These are phyloP conservation scores for Cerastis rubricosa DNA, from an alignment of 2,888 invertebrate genomes.

Conservation along the genomic window DNA sequence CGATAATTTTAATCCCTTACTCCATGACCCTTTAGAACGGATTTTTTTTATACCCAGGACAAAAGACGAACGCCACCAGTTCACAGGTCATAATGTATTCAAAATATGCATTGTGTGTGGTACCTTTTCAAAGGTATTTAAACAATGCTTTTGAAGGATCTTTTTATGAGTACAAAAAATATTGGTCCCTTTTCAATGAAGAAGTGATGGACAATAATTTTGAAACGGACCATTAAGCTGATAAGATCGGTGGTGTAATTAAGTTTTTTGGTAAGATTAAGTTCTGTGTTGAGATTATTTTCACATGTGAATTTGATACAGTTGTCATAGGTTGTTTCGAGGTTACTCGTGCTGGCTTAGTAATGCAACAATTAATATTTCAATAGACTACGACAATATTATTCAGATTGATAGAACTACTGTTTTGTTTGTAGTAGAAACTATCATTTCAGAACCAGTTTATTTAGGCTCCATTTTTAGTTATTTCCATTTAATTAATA, in stretches of 20 bases:
- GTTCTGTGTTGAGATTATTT: slow-evolving; percentile 50
- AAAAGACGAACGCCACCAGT: slow-evolving; percentile 71
- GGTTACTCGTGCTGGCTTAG: too few species aligned
- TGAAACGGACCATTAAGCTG: slow-evolving; percentile 86
- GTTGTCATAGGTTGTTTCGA: slow-evolving; percentile 3
- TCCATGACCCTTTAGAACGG: slow-evolving; percentile 73
- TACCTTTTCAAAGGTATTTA: slow-evolving; percentile 77
- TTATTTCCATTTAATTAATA: too few species aligned
- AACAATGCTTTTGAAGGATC: slow-evolving; percentile 84
- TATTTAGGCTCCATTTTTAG: too few species aligned
- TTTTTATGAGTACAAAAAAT: slow-evolving; percentile 77
- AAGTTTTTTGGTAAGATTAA: slow-evolving; percentile 67
- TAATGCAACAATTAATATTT: too few species aligned
- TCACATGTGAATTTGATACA: slow-evolving; percentile 60
- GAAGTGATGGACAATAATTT: slow-evolving; percentile 81
- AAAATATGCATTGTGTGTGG: slow-evolving; percentile 88
- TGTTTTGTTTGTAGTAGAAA: too few species aligned
- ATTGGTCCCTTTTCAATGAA: slow-evolving; percentile 76
- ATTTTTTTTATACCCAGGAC: slow-evolving; percentile 65
- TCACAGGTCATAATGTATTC: slow-evolving; percentile 86
- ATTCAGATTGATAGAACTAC: too few species aligned
- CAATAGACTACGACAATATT: too few species aligned
- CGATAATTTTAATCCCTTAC: slow-evolving; percentile 77
- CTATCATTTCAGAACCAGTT: too few species aligned
- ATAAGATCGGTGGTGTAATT: slow-evolving; percentile 81